Evolutionary conservation across 2,888 invertebrate species (phyloP).

Genomic region (Callyntrura guangdongensis): DNA sequence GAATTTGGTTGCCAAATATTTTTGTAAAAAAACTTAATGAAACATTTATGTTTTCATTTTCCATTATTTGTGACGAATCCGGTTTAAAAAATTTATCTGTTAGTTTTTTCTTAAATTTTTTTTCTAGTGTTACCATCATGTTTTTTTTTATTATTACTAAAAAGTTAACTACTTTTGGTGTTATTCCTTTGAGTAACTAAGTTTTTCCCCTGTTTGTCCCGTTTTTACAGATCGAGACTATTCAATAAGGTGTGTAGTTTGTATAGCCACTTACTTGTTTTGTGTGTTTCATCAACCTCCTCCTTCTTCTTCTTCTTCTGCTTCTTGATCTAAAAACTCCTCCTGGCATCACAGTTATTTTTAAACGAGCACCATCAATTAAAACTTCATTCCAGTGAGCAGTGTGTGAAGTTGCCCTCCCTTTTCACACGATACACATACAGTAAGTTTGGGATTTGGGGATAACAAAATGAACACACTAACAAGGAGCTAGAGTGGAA

Average conservation of each 20-base stretch:
- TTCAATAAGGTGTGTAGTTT: slow-evolving; percentile 58
- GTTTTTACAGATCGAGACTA: slow-evolving; percentile 75
- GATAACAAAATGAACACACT: background rate
- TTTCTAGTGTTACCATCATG: slow-evolving; percentile 13
- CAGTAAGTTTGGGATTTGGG: slow-evolving; percentile 17
- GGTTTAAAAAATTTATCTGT: slow-evolving; percentile 65
- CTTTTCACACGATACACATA: slow-evolving; percentile 48
- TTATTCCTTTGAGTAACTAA: slow-evolving; percentile 40
- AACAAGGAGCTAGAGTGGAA: background rate
- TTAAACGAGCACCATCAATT: slow-evolving; percentile 55
- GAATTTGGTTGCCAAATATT: slow-evolving; percentile 79
- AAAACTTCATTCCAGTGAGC: slow-evolving; percentile 46
- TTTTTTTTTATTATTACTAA: slow-evolving; percentile 19
- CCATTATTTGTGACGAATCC: slow-evolving; percentile 72
- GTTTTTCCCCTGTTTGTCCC: slow-evolving; percentile 68
- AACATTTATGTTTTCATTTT: slow-evolving; percentile 62
- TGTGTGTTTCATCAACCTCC: slow-evolving; percentile 16
- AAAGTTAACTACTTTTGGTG: background rate
- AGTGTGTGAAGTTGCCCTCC: slow-evolving; percentile 40
- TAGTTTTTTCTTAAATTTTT: slow-evolving; percentile 31
- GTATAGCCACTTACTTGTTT: slow-evolving; percentile 7
- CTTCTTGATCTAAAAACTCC: slow-evolving; percentile 56
- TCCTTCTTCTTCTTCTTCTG: too few relatives aligned
- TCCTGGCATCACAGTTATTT: slow-evolving; percentile 50
- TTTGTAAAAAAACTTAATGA: slow-evolving; percentile 64